Evolutionary conservation across 2,797 vertebrate species (phyloP).

Genomic region (Corythornis leucogaster): DNA sequence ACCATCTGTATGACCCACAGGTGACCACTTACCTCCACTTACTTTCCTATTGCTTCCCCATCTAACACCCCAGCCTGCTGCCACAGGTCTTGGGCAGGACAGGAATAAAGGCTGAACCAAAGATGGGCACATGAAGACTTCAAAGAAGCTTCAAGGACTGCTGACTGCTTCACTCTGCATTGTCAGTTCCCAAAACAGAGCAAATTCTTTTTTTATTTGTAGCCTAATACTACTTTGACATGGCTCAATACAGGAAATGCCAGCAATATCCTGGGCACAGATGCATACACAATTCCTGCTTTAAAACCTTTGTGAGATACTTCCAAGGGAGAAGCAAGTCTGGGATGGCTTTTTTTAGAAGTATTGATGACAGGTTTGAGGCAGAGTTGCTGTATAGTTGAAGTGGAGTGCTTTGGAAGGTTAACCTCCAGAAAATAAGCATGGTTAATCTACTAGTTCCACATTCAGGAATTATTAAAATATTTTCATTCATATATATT

Average conservation of each 20-base stretch:
- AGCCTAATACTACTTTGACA: neutral
- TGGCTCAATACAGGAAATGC: neutral
- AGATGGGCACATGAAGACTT: neutral
- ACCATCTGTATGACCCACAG: neutral
- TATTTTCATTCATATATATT: neutral
- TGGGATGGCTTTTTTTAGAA: neutral
- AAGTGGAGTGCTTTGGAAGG: neutral
- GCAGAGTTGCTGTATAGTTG: neutral
- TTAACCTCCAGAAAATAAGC: neutral
- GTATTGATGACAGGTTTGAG: neutral
- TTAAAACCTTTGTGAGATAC: neutral
- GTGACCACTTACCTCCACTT: neutral
- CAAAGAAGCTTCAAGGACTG: neutral
- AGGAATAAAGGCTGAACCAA: neutral
- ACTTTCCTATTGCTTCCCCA: neutral
- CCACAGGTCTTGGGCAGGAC: neutral
- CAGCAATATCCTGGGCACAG: neutral
- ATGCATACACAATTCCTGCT: neutral
- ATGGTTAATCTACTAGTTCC: neutral
- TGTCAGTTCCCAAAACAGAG: neutral
- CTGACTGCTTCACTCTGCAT: fast-evolving
- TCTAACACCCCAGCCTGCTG: neutral
- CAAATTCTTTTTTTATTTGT: neutral
- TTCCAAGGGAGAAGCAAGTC: neutral
- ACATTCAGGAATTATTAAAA: neutral